These are phyloP conservation scores for Goniozus legneri DNA, from an alignment of 1,140 invertebrate genomes.

Conservation along the genomic window DNA sequence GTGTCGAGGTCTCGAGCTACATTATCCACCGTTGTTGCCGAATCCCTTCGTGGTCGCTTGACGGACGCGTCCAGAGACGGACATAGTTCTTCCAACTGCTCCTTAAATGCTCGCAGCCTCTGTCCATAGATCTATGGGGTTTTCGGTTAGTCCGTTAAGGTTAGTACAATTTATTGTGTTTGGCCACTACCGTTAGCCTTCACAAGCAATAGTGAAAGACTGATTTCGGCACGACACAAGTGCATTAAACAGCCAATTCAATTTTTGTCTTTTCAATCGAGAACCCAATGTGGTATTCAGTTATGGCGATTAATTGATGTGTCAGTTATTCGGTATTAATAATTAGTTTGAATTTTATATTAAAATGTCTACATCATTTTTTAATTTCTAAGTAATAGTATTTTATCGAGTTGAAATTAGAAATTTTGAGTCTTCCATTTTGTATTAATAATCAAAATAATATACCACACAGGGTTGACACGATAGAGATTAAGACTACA, in stretches of 20 bases:
- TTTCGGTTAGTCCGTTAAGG: slow-evolving; percentile 50
- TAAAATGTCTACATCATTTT: too few species aligned
- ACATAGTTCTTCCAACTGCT: slow-evolving; percentile 82
- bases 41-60: slow-evolving; percentile 45
- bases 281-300: slow-evolving; percentile 24
- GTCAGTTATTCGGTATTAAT: background rate
- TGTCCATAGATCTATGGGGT: slow-evolving; percentile 79
- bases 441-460: background rate
- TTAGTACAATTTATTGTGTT: slow-evolving; percentile 41
- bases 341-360: too few species aligned
- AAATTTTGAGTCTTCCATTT: background rate
- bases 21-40: slow-evolving; percentile 64
- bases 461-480: slow-evolving; percentile 29
- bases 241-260: slow-evolving; percentile 17
- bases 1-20: slow-evolving; percentile 82
- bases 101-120: slow-evolving; percentile 81
- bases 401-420: too few species aligned
- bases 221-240: slow-evolving; percentile 12
- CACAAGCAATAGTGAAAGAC: slow-evolving; percentile 27
- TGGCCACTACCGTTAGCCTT: slow-evolving; percentile 33
- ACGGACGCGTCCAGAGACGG: slow-evolving; percentile 71
- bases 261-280: slow-evolving; percentile 14
- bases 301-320: background rate
- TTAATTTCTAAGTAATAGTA: too few species aligned
- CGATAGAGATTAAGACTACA: slow-evolving; percentile 1